Percentiles rank a stretch among this genome's conserved stretches.
Evolutionary conservation across 2,888 invertebrate species (phyloP).

Genomic region (Thymelicus acteon): DNA sequence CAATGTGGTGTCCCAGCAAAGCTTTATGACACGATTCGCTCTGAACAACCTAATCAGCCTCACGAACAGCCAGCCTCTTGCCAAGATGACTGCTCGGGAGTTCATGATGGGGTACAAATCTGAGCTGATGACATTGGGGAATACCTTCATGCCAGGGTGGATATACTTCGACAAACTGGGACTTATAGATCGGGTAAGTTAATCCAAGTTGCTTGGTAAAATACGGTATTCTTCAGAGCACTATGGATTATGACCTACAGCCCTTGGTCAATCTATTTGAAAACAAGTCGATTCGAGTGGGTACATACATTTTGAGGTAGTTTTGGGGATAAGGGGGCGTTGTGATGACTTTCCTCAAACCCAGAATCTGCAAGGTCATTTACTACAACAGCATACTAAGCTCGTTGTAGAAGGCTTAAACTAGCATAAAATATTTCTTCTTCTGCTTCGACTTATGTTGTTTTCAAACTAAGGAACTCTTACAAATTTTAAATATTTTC

Average conservation of each 20-base stretch:
- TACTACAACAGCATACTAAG: too few species aligned
- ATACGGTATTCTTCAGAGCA: too few species aligned
- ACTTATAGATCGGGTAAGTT: constrained; percentile 92
- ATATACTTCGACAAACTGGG: constrained; percentile 95
- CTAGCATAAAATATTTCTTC: too few species aligned
- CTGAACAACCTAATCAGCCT: constrained; percentile 89
- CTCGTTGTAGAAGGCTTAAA: too few species aligned
- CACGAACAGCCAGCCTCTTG: constrained; percentile 88
- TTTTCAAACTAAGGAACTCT: not conserved
- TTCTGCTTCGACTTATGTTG: too few species aligned
- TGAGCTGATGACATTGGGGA: constrained; percentile 92
- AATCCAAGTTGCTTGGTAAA: not conserved
- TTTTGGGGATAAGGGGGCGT: too few species aligned
- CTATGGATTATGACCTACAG: too few species aligned
- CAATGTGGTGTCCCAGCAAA: constrained; percentile 88
- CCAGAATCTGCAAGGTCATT: too few species aligned
- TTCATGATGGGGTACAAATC: constrained; percentile 96
- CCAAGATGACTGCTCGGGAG: constrained; percentile 92
- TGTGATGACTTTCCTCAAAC: too few species aligned
- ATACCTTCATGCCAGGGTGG: constrained; percentile 93
- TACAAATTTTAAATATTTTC: constrained; percentile 39
- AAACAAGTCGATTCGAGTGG: too few species aligned
- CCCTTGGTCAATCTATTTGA: too few species aligned
- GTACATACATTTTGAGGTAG: too few species aligned
- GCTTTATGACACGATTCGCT: constrained; percentile 87